phyloP scores from a whole-genome alignment of 2,888 invertebrate species.

The Noctua fimbriata region DNA sequence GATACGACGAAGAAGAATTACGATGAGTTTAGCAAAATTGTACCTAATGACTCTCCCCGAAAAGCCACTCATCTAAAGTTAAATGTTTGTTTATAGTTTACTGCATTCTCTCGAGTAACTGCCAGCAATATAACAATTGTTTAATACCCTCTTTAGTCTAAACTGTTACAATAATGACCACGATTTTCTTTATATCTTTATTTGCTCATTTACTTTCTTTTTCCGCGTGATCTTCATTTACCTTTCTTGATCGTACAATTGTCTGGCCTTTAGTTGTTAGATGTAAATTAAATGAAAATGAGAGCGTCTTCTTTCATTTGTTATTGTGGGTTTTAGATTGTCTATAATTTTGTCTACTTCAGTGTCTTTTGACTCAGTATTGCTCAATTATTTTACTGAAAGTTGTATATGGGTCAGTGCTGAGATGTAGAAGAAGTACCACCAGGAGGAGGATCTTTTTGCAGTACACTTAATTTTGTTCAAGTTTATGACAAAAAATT shows the following conservation, averaged over 20 bases:
- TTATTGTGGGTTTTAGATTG: not conserved
- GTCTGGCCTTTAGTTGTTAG: slow-evolving; percentile 15
- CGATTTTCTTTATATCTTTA: slow-evolving; percentile 39
- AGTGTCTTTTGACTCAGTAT: not conserved
- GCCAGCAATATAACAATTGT: slow-evolving; percentile 9
- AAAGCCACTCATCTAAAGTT: not conserved
- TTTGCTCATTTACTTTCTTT: slow-evolving; percentile 59
- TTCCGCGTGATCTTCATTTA: slow-evolving; percentile 57
- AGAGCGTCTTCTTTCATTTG: slow-evolving; percentile 6
- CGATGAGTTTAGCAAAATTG: not conserved
- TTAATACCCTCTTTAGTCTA: slow-evolving; percentile 24
- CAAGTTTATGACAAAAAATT: fast-evolving
- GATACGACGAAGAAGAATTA: not conserved
- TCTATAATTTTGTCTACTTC: not conserved
- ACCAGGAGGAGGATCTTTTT: not conserved
- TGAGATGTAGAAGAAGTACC: not conserved
- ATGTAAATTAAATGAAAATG: slow-evolving; percentile 24
- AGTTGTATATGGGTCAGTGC: too few species aligned
- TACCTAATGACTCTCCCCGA: not conserved
- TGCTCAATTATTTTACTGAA: not conserved
- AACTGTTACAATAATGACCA: slow-evolving; percentile 36
- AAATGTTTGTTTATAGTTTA: not conserved
- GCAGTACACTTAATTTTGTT: not conserved
- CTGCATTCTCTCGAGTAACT: slow-evolving; percentile 5
- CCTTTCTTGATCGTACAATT: slow-evolving; percentile 24